Percentiles rank a stretch among this genome's conserved stretches.
phyloP scores from a whole-genome alignment of 1,140 invertebrate species.

The Bilobella aurantiaca region DNA sequence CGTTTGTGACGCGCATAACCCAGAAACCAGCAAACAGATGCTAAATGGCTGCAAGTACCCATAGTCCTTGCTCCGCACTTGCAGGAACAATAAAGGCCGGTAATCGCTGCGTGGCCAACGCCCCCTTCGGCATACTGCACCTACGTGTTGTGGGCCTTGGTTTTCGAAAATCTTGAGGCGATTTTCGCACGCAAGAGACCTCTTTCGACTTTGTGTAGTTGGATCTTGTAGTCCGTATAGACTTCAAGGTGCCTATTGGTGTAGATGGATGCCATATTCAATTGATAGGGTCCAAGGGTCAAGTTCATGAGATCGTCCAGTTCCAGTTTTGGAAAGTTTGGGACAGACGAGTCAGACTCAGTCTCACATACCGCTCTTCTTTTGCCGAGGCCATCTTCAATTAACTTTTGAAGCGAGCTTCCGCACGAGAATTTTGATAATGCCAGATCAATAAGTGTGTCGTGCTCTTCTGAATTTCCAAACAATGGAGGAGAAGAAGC shows the following conservation, averaged over 20 bases:
- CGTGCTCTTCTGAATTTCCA: not conserved
- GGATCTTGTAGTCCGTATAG: not conserved
- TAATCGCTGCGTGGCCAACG: not conserved
- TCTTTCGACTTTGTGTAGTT: not conserved
- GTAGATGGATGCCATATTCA: not conserved
- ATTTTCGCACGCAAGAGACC: not conserved
- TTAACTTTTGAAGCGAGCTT: not conserved
- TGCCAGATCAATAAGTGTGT: not conserved
- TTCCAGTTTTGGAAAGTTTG: not conserved
- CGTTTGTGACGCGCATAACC: too few relatives aligned
- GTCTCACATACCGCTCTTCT: not conserved
- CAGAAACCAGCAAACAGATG: too few relatives aligned
- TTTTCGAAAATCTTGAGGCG: not conserved
- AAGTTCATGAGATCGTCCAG: not conserved
- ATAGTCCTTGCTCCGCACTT: constrained; percentile 8
- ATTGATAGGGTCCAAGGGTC: not conserved
- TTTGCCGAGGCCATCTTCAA: not conserved
- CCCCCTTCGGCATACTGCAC: not conserved
- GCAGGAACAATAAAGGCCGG: constrained; percentile 11
- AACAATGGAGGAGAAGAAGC: not conserved
- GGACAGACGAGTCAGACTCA: not conserved
- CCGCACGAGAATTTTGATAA: not conserved
- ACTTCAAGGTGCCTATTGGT: not conserved
- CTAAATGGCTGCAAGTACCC: too few relatives aligned
- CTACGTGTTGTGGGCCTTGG: not conserved